These are phyloP conservation scores for Polyodon spathula DNA, from an alignment of 2,113 vertebrate species.

Conservation along the genomic window DNA sequence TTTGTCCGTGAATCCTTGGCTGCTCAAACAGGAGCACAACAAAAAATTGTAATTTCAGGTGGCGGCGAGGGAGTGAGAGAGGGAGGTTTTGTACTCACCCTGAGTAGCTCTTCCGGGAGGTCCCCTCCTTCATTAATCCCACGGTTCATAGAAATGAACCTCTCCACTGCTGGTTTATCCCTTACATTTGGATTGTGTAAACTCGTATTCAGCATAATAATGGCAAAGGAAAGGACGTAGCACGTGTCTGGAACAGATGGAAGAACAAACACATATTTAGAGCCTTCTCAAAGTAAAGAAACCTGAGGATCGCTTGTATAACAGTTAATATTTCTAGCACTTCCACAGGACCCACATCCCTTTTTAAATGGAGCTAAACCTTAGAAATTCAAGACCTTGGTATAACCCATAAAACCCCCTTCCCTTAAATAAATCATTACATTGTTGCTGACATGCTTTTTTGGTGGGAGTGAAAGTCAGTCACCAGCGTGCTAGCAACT, in stretches of 20 bases:
- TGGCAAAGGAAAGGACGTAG: conserved; percentile 89
- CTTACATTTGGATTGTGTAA: conserved; percentile 93
- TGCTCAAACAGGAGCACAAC: no score
- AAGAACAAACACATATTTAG: not conserved
- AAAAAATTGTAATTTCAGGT: not conserved
- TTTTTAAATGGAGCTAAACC: not conserved
- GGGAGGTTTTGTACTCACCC: conserved; percentile 53
- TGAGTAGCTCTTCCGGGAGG: conserved; percentile 87
- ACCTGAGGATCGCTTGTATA: not conserved
- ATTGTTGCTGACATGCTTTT: conserved; percentile 27
- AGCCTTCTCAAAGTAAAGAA: not conserved
- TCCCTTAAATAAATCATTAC: conserved; percentile 45
- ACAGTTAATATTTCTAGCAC: not conserved
- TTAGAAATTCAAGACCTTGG: not conserved
- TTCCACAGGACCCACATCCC: not conserved
- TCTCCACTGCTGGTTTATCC: conserved; percentile 89
- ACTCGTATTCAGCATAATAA: conserved; percentile 97
- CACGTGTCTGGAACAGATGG: conserved; percentile 75
- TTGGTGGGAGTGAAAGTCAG: not conserved
- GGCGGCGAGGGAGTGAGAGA: not conserved
- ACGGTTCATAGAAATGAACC: conserved; percentile 95
- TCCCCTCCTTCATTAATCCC: conserved; percentile 96
- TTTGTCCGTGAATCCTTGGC: no score
- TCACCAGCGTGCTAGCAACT: not conserved
- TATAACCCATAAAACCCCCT: conserved; percentile 11